Percentiles rank a stretch among this genome's conserved stretches.
Conservation (phyloP, 2,113 vertebrate genomes). For the Danio rerio region GRCz12tu NC_133182.1:33900001-33900500, state of each 20-base stretch:
- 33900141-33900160: neutral
- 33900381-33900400: no score
- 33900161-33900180: neutral
- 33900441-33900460: neutral
- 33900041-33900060: neutral
- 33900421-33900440: neutral
- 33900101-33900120: neutral
- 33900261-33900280: slow-evolving; percentile 2
- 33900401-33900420: no score
- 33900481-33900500: neutral
- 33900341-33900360: neutral
- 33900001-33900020: neutral
- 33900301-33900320: neutral
- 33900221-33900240: neutral
- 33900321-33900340: neutral
- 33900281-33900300: neutral
- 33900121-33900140: neutral
- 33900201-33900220: slow-evolving; percentile 8
- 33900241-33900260: slow-evolving; percentile 45
- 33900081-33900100: neutral
- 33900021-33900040: neutral
- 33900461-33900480: neutral
- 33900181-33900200: neutral
- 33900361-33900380: no score
- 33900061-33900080: neutral